Percentiles rank a stretch among this genome's conserved stretches.
phyloP scores from a whole-genome alignment of 2,797 vertebrate genomes.

The Tachyglossus aculeatus region DNA sequence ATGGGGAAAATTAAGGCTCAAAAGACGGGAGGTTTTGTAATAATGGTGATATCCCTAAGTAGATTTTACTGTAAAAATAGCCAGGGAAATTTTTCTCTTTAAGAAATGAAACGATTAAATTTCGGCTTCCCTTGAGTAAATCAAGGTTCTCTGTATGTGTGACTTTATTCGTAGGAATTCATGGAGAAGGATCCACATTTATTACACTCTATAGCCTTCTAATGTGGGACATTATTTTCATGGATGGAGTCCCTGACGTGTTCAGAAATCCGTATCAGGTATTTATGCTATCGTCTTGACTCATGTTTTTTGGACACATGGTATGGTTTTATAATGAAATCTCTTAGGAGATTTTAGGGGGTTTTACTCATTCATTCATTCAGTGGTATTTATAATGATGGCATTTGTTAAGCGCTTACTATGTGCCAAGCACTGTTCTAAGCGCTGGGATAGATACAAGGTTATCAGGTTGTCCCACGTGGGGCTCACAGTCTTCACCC shows the following conservation, averaged over 20 bases:
- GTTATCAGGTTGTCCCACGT: too few species aligned
- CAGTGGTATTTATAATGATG: background rate
- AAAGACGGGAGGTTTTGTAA: too few species aligned
- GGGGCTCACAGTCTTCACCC: too few species aligned
- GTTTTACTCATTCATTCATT: too few species aligned
- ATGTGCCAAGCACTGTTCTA: too few species aligned
- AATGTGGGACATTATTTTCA: slow-evolving; percentile 93
- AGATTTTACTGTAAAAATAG: too few species aligned
- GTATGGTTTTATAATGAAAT: background rate
- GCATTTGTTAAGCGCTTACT: background rate
- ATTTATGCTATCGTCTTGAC: background rate
- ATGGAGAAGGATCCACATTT: slow-evolving; percentile 95
- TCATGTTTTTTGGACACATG: fast-evolving
- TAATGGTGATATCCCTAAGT: too few species aligned
- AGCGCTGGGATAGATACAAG: too few species aligned
- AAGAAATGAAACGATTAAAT: background rate
- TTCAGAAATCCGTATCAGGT: slow-evolving; percentile 95
- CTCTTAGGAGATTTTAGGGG: too few species aligned
- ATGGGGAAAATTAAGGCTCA: too few species aligned
- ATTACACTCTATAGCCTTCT: slow-evolving; percentile 88
- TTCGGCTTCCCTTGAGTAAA: background rate
- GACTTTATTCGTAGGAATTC: slow-evolving; percentile 81
- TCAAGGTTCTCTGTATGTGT: background rate
- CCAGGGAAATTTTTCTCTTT: too few species aligned
- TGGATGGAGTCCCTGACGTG: slow-evolving; percentile 87